phyloP scores from a whole-genome alignment of 1,140 invertebrate genomes.

The Asobara japonica region DNA sequence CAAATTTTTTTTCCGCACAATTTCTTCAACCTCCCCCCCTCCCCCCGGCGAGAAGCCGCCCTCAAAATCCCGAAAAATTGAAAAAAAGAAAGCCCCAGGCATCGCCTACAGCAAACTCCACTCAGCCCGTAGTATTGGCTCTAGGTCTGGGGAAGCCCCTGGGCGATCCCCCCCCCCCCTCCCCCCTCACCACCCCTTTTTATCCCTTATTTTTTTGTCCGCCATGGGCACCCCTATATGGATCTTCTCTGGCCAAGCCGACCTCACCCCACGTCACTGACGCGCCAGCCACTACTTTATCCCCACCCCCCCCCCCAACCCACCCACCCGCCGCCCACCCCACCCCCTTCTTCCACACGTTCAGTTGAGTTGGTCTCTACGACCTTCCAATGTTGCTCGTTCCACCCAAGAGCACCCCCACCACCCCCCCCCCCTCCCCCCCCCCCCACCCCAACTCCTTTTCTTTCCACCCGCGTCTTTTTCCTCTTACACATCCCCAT shows the following conservation, averaged over 20 bases:
- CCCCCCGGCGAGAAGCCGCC: too few species aligned
- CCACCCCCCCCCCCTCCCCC: neutral
- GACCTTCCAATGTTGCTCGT: conserved; percentile 28
- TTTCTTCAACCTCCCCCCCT: too few species aligned
- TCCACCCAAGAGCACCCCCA: conserved; percentile 10
- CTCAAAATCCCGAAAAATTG: too few species aligned
- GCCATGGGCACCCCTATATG: conserved; percentile 31
- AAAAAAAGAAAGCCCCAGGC: neutral
- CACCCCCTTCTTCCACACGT: neutral
- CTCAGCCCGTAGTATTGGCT: conserved; percentile 40
- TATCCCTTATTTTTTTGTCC: conserved; percentile 3
- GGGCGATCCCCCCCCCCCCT: conserved; percentile 45
- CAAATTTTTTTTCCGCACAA: too few species aligned
- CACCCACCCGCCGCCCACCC: neutral
- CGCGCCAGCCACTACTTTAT: conserved; percentile 10
- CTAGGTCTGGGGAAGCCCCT: conserved; percentile 43
- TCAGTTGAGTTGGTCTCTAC: neutral
- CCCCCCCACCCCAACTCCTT: conserved; percentile 29
- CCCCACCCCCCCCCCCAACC: neutral
- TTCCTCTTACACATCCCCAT: conserved; percentile 15
- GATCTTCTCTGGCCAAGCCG: conserved; percentile 29
- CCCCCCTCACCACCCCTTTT: conserved; percentile 24
- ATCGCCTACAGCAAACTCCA: conserved; percentile 12
- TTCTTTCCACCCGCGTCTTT: conserved; percentile 26
- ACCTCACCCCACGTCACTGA: conserved; percentile 13